Evolutionary conservation across 2,888 invertebrate species (phyloP).

Genomic region (Gisinianus flammeolus): DNA sequence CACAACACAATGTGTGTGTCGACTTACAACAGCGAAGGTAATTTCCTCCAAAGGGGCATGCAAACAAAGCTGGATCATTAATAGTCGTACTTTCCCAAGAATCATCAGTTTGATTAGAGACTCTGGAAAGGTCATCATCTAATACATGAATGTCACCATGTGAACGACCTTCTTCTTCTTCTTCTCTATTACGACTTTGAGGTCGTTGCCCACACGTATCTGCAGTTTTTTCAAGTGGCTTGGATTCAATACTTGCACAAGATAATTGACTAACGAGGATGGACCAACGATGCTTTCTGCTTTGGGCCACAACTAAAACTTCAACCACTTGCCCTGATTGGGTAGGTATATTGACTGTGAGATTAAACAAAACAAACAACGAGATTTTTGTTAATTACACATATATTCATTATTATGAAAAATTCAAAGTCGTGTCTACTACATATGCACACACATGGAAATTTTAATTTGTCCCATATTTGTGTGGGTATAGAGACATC

Average conservation of each 20-base stretch:
- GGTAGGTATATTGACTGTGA: constrained; percentile 18
- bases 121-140: not conserved
- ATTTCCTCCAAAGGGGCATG: not conserved
- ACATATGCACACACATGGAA: too few relatives aligned
- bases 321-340: constrained; percentile 20
- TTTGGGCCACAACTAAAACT: constrained; percentile 25
- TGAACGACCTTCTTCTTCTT: not conserved
- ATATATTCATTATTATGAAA: too few relatives aligned
- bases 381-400: too few relatives aligned
- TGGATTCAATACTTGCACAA: not conserved
- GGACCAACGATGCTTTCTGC: constrained; percentile 22
- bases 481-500: too few relatives aligned
- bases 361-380: not conserved
- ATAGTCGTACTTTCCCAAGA: not conserved
- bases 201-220: constrained; percentile 18
- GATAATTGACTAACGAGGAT: constrained; percentile 14
- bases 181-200: not conserved
- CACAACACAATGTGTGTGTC: not conserved
- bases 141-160: not conserved
- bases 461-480: too few relatives aligned
- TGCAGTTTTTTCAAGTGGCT: constrained; percentile 1
- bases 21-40: constrained; percentile 17
- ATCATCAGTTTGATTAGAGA: not conserved
- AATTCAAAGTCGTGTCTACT: too few relatives aligned
- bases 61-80: constrained; percentile 6